Conservation (phyloP, 2,797 vertebrate species). For the Epinephelus awoara region DNA sequence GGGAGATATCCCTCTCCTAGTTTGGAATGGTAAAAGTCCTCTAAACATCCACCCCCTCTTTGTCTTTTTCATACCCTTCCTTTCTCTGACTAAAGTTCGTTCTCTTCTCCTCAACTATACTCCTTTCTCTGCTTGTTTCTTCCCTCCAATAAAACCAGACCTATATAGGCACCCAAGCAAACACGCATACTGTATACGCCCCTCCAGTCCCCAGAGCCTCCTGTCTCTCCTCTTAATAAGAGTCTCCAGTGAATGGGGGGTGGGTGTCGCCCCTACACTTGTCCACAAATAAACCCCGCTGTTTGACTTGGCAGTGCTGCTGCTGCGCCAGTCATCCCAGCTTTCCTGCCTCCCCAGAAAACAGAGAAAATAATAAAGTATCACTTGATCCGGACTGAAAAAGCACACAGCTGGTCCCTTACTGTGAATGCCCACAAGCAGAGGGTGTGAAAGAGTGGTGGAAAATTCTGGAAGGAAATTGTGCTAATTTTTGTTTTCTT, state of each 20-base stretch:
- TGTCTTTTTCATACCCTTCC: constrained; percentile 7
- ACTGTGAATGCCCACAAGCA: constrained; percentile 61
- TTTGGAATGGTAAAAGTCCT: constrained; percentile 22
- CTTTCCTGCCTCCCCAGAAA: constrained; percentile 72
- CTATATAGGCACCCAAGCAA: constrained; percentile 19
- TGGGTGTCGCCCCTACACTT: constrained; percentile 72
- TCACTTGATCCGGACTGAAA: constrained; percentile 66
- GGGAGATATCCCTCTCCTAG: constrained; percentile 29
- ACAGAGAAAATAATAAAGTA: constrained; percentile 79
- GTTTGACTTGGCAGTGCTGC: constrained; percentile 82
- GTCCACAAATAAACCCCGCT: constrained; percentile 84
- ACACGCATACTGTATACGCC: constrained; percentile 24
- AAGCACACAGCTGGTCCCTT: constrained; percentile 65
- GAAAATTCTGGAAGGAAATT: constrained; percentile 50
- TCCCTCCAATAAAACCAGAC: constrained; percentile 15
- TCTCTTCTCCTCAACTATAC: constrained; percentile 8
- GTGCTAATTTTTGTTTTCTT: constrained; percentile 58
- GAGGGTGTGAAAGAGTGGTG: constrained; percentile 37
- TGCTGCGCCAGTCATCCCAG: constrained; percentile 73
- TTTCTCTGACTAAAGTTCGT: constrained; percentile 1
- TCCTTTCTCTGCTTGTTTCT: constrained; percentile 38
- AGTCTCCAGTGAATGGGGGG: constrained; percentile 44
- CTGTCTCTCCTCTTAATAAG: constrained; percentile 69
- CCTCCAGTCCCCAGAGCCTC: constrained; percentile 58
- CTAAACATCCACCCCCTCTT: background rate